phyloP scores from a whole-genome alignment of 2,113 vertebrate species.

The Mastomys natalensis region DNA sequence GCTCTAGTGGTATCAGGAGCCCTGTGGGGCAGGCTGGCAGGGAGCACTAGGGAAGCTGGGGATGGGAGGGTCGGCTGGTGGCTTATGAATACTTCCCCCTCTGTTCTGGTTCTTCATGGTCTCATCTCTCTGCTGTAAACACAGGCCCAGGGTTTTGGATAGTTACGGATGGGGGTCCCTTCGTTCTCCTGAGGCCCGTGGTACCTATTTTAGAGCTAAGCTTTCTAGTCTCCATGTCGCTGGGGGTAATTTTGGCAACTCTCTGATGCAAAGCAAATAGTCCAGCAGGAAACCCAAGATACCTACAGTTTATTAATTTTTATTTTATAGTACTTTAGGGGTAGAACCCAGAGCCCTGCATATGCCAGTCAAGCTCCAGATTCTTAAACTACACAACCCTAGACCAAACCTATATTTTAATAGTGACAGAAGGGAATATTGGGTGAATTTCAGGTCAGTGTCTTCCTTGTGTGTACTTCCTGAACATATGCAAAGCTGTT shows the following conservation, averaged over 20 bases:
- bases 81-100: background rate
- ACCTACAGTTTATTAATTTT: background rate
- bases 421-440: background rate
- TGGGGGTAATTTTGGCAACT: background rate
- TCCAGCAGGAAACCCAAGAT: background rate
- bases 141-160: background rate
- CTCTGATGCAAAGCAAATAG: background rate
- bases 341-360: background rate
- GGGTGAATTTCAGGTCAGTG: background rate
- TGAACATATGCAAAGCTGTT: background rate
- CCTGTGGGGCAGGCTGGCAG: fast-evolving
- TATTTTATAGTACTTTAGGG: background rate
- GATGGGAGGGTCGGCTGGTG: fast-evolving
- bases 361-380: background rate
- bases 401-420: background rate
- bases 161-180: background rate
- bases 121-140: background rate
- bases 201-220: background rate
- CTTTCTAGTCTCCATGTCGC: background rate
- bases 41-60: background rate
- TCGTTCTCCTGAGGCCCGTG: background rate
- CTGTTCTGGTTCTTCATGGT: background rate
- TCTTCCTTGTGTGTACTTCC: background rate
- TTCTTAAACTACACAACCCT: background rate
- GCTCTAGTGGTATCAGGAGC: background rate